These are phyloP conservation scores for Pedetes capensis DNA, from an alignment of 2,113 vertebrate species.

Conservation along the genomic window DNA sequence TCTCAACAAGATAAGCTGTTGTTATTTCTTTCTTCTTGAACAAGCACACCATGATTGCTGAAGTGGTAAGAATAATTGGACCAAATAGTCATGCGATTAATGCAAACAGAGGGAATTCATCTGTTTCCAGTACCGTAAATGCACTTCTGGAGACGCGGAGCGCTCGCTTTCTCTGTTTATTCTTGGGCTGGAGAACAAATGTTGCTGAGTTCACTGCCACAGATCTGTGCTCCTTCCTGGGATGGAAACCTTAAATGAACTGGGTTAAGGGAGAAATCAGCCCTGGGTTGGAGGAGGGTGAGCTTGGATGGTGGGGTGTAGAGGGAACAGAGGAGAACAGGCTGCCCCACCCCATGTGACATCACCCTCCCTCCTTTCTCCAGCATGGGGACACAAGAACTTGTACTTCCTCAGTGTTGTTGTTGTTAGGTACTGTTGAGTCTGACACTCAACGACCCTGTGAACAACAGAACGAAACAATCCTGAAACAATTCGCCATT, in stretches of 20 bases:
- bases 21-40: slow-evolving; percentile 90
- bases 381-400: neutral
- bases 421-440: too few relatives aligned
- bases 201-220: slow-evolving; percentile 85
- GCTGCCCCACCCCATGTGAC: neutral
- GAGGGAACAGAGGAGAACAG: neutral
- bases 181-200: slow-evolving; percentile 85
- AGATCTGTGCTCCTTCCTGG: slow-evolving; percentile 53
- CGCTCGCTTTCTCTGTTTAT: slow-evolving; percentile 82
- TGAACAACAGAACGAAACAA: too few relatives aligned
- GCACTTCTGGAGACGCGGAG: slow-evolving; percentile 81
- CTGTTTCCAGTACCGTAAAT: slow-evolving; percentile 84
- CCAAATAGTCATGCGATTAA: slow-evolving; percentile 86
- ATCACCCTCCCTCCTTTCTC: too few relatives aligned
- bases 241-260: slow-evolving; percentile 77
- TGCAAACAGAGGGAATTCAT: slow-evolving; percentile 86
- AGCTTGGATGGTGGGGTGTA: too few relatives aligned
- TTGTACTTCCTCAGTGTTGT: neutral
- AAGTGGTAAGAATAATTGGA: slow-evolving; percentile 87
- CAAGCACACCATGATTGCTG: slow-evolving; percentile 88
- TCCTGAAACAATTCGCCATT: too few relatives aligned
- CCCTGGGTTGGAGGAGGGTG: neutral
- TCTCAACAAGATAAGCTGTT: slow-evolving; percentile 88
- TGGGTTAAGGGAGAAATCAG: neutral
- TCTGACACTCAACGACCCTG: too few relatives aligned